These are phyloP conservation scores for Berghia stephanieae DNA, from an alignment of 1,140 invertebrate species.

Conservation along the genomic window DNA sequence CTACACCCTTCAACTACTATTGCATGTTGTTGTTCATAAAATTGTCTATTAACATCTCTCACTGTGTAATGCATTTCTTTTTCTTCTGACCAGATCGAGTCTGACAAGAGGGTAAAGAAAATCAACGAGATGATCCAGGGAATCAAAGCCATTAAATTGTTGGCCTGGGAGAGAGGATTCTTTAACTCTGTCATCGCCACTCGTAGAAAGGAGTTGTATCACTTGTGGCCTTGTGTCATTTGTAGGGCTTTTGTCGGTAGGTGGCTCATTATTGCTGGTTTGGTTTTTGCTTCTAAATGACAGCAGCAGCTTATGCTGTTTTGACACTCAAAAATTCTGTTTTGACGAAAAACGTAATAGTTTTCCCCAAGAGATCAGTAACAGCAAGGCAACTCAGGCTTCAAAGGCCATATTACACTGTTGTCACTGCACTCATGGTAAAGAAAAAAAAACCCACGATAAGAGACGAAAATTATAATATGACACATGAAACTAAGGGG, in stretches of 20 bases:
- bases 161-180: slow-evolving; percentile 83
- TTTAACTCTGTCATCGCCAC: slow-evolving; percentile 74
- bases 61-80: background rate
- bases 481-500: no score
- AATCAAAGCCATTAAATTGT: slow-evolving; percentile 82
- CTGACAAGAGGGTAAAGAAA: slow-evolving; percentile 78
- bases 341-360: no score
- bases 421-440: no score
- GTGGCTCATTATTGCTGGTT: slow-evolving; percentile 8
- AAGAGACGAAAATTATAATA: no score
- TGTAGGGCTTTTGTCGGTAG: slow-evolving; percentile 72
- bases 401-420: no score
- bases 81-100: slow-evolving; percentile 42
- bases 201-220: slow-evolving; percentile 77
- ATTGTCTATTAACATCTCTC: background rate
- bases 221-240: slow-evolving; percentile 78
- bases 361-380: no score
- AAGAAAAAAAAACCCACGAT: no score
- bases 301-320: background rate
- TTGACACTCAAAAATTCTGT: background rate
- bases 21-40: no score
- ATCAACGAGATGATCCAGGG: slow-evolving; percentile 84
- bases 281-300: no score
- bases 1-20: no score
- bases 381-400: no score